Evolutionary conservation across 1,140 invertebrate genomes (phyloP), one percentile per base, ranked within the genome.

Genomic region (Lamellibrachia luymesi): DNA sequence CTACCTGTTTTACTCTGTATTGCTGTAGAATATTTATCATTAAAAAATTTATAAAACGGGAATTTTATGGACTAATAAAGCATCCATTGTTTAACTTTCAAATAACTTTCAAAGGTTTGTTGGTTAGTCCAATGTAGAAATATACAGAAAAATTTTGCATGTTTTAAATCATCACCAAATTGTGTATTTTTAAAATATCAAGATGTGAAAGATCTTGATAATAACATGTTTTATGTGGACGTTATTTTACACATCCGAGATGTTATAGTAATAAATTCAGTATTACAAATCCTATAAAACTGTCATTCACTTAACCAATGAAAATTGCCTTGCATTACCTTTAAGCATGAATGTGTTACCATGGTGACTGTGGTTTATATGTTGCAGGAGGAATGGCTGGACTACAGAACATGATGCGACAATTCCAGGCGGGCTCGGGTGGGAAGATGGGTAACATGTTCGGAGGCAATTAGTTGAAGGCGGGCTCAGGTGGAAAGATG

Each of bases 331-430:
- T 92, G 25, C 51, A 93, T 94, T 89, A 94, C 94, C 52, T 94
- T 94, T 94, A 93, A 49, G 90, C 90, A 50, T 90, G 93, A 95
- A 50, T 10, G 50, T 22, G 25, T 93, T 93, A 13, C 93, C 50
- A 92, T 92, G 38, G 91, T 64, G 90, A 92, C 50, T 93, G 25
- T 51, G 91, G 90, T 92, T 94, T 97, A 97, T 38, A 96, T 27
- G 38, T 92, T n/a, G 56, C 92, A 98, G 98, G 99, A 95, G 99
- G 99, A 52, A 99, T 99, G 97, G 97, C 98, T 91, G 99, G 99
- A 13, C 97, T 99, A 4, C 98, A 99, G 96, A 99, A 98, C 96
- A 99, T 99, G 98, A 99, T 99, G 98, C 97, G 98, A 94, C 99
- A 99, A 96, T 97, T 99, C 94, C 99, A 99, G 52, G 51, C 90